Conservation (phyloP, 1,140 invertebrate species). For the Drosophila triauraria region DNA sequence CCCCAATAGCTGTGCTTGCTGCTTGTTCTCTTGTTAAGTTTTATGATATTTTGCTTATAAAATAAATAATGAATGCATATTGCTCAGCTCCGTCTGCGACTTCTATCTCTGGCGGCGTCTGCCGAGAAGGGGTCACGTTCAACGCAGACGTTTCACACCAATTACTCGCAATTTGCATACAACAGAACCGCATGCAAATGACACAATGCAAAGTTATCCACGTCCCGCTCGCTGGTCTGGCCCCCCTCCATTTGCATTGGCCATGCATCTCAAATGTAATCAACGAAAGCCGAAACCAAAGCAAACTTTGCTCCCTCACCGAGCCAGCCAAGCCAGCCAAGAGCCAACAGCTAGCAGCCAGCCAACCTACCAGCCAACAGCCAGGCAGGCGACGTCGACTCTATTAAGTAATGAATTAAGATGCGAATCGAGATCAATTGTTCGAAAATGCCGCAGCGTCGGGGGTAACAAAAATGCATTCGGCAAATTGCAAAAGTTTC, state of each 20-base stretch:
- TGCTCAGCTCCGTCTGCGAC: slow-evolving; percentile 6
- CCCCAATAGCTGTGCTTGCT: slow-evolving; percentile 12
- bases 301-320: slow-evolving; percentile 55
- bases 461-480: slow-evolving; percentile 57
- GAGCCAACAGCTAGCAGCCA: background rate
- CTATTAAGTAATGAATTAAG: slow-evolving; percentile 81
- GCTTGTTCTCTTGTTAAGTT: slow-evolving; percentile 39
- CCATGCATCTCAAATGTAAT: slow-evolving; percentile 79
- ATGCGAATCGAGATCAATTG: slow-evolving; percentile 77
- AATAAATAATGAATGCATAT: slow-evolving; percentile 74
- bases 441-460: slow-evolving; percentile 62
- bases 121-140: slow-evolving; percentile 63
- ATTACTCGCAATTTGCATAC: slow-evolving; percentile 80
- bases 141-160: slow-evolving; percentile 76
- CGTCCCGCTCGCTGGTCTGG: slow-evolving; percentile 3
- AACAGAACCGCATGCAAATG: slow-evolving; percentile 79
- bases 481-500: slow-evolving; percentile 70
- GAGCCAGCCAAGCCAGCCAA: background rate
- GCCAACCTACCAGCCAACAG: background rate
- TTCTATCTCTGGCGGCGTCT: slow-evolving; percentile 12
- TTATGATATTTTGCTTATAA: slow-evolving; percentile 60
- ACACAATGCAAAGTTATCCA: slow-evolving; percentile 68
- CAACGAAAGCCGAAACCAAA: slow-evolving; percentile 59
- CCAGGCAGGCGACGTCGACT: slow-evolving; percentile 37
- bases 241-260: slow-evolving; percentile 42